phyloP scores from a whole-genome alignment of 2,888 invertebrate species.

The Synergus umbraculus region DNA sequence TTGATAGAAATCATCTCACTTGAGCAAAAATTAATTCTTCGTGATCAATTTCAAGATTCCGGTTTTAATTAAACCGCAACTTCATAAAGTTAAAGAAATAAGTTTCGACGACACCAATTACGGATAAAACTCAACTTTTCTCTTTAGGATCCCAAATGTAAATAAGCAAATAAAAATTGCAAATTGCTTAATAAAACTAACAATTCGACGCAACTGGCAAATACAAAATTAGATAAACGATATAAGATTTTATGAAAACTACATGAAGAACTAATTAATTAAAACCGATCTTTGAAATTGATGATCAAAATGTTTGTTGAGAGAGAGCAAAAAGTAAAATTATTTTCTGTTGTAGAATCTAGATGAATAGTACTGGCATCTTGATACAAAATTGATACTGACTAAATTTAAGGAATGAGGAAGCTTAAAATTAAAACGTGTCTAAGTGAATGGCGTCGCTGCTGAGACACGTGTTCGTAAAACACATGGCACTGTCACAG shows the following conservation, averaged over 20 bases:
- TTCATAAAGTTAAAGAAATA: not conserved
- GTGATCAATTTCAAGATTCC: not conserved
- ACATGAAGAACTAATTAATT: not conserved
- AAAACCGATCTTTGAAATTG: not conserved
- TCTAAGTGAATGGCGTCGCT: conserved; percentile 70
- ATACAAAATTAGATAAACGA: not conserved
- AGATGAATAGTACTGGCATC: conserved; percentile 15
- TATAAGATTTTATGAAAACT: not conserved
- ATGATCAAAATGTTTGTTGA: not conserved
- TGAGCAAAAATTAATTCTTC: not conserved
- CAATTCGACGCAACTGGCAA: conserved; percentile 6
- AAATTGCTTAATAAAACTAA: not conserved
- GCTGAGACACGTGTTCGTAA: conserved; percentile 62
- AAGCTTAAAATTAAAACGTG: conserved; percentile 60
- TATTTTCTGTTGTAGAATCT: not conserved
- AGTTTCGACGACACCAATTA: not conserved
- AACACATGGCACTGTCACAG: conserved; percentile 55
- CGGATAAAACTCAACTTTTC: not conserved
- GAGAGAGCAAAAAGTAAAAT: not conserved
- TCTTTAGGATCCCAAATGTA: not conserved
- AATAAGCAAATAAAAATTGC: not conserved
- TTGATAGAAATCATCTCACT: not conserved
- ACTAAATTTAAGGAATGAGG: conserved; percentile 11
- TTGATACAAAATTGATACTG: not conserved
- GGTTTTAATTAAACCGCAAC: not conserved